Percentiles rank a stretch among this genome's conserved stretches.
Evolutionary conservation across 2,888 invertebrate genomes (phyloP).

Genomic region (Sericinus montela): DNA sequence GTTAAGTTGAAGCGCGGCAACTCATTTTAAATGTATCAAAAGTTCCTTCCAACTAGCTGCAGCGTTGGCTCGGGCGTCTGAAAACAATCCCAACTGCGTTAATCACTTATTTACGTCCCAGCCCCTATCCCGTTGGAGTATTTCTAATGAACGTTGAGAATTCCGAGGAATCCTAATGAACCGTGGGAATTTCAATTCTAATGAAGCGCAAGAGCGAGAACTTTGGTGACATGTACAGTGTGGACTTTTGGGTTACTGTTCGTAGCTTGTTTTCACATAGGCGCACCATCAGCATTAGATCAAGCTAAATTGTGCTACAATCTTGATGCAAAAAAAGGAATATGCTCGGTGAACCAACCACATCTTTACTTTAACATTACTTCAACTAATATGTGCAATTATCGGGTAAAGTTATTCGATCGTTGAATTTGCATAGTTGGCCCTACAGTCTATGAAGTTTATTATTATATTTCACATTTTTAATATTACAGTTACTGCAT

Average conservation of each 20-base stretch:
- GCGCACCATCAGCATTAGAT: too few relatives aligned
- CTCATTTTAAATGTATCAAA: constrained; percentile 73
- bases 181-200: constrained; percentile 74
- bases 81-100: constrained; percentile 77
- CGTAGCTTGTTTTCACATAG: constrained; percentile 18
- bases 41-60: constrained; percentile 56
- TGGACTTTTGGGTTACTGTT: constrained; percentile 14
- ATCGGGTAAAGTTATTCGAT: too few relatives aligned
- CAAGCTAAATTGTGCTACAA: too few relatives aligned
- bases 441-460: too few relatives aligned
- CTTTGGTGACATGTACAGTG: constrained; percentile 27
- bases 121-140: constrained; percentile 63
- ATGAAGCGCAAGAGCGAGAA: constrained; percentile 55
- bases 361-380: too few relatives aligned
- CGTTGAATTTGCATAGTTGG: too few relatives aligned
- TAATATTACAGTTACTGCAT: too few relatives aligned
- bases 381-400: too few relatives aligned
- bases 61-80: constrained; percentile 45
- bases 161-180: constrained; percentile 71
- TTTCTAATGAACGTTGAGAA: constrained; percentile 73
- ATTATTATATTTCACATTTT: too few relatives aligned
- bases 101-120: constrained; percentile 76
- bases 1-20: constrained; percentile 22
- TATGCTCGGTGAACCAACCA: too few relatives aligned
- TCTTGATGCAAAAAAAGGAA: too few relatives aligned